Conservation (phyloP, 2,797 vertebrate species). For the Iguana delicatissima region DNA sequence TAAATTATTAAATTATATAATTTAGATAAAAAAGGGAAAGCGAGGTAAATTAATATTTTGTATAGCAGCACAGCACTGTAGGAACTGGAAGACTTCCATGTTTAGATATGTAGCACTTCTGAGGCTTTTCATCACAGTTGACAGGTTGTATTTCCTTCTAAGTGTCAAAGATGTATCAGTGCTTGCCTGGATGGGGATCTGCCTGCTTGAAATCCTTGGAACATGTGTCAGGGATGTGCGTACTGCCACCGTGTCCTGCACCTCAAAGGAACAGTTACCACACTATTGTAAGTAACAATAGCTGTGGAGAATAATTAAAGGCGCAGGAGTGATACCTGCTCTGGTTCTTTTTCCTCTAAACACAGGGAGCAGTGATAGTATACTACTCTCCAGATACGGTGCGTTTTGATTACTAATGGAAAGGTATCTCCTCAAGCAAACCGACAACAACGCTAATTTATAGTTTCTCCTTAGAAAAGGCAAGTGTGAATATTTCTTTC, state of each 20-base stretch:
- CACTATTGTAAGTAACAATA: neutral
- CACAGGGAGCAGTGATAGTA: neutral
- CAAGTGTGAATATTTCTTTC: neutral
- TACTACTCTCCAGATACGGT: neutral
- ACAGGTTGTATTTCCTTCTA: neutral
- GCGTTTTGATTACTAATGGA: neutral
- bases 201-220: neutral
- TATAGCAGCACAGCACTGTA: neutral
- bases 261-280: neutral
- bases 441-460: neutral
- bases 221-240: neutral
- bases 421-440: neutral
- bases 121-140: too few relatives aligned
- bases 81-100: neutral
- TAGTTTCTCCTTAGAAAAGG: neutral
- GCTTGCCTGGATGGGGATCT: too few relatives aligned
- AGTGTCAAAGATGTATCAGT: neutral
- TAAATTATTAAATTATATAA: neutral
- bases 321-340: neutral
- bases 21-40: neutral
- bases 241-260: neutral
- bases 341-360: neutral
- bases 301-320: neutral
- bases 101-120: neutral
- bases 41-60: neutral